Conservation (phyloP, 2,113 vertebrate genomes). For the Onychostruthus taczanowskii region DNA sequence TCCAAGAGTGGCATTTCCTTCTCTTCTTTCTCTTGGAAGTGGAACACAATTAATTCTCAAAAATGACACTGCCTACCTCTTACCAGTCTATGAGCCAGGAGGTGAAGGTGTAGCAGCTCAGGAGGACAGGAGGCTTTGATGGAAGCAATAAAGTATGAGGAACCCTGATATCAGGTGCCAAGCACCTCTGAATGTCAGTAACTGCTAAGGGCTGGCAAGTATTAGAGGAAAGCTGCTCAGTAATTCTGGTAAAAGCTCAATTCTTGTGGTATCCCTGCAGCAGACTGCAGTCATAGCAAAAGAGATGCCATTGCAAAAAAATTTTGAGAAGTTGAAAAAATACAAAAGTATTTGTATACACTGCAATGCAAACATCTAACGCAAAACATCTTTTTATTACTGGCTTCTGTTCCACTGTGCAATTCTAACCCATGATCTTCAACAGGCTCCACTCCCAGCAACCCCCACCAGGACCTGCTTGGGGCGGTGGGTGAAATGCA, state of each 20-base stretch:
- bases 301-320: background rate
- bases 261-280: background rate
- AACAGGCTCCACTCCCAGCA: background rate
- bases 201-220: background rate
- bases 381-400: background rate
- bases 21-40: background rate
- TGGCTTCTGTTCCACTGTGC: background rate
- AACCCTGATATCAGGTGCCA: background rate
- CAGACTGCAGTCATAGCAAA: background rate
- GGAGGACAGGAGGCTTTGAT: background rate
- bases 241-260: background rate
- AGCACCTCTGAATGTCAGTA: background rate
- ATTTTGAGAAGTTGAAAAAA: background rate
- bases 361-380: background rate
- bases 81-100: background rate
- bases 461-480: background rate
- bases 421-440: background rate
- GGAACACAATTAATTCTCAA: background rate
- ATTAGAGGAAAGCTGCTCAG: background rate
- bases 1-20: background rate
- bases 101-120: background rate
- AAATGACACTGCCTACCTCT: background rate
- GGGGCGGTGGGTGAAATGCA: accelerated
- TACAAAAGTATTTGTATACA: background rate
- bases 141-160: background rate